Percentiles rank a stretch among this genome's conserved stretches.
phyloP scores from a whole-genome alignment of 1,140 invertebrate genomes.

The Onthophagus taurus region DNA sequence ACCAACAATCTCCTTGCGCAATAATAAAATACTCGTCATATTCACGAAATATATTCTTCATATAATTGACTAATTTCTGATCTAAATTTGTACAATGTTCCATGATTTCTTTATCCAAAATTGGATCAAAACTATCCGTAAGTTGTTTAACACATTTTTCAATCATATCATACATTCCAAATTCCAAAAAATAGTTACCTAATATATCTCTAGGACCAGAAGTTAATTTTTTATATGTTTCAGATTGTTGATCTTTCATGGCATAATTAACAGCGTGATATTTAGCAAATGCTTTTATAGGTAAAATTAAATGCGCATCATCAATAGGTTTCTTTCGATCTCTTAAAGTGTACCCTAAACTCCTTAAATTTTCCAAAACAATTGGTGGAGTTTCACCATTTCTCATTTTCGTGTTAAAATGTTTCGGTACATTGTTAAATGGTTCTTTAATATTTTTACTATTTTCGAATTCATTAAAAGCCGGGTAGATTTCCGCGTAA shows the following conservation, averaged over 20 bases:
- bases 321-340: slow-evolving; percentile 39
- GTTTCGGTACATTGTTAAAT: slow-evolving; percentile 31
- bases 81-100: not conserved
- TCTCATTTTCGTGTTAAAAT: slow-evolving; percentile 27
- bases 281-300: slow-evolving; percentile 42
- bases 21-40: not conserved
- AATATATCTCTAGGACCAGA: not conserved
- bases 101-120: not conserved
- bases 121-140: not conserved
- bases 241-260: slow-evolving; percentile 36
- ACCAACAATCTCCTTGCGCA: slow-evolving; percentile 5
- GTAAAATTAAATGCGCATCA: slow-evolving; percentile 36
- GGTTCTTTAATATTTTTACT: not conserved
- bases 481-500: slow-evolving; percentile 1
- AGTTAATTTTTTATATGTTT: slow-evolving; percentile 6
- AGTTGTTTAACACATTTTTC: not conserved
- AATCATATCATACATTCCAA: not conserved
- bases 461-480: not conserved
- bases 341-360: slow-evolving; percentile 37
- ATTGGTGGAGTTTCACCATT: slow-evolving; percentile 40
- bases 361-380: slow-evolving; percentile 44
- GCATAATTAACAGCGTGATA: slow-evolving; percentile 45
- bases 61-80: not conserved
- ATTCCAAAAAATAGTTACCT: not conserved
- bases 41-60: not conserved